These are phyloP conservation scores for Vespertilio murinus DNA, from an alignment of 2,797 vertebrate genomes.

Conservation along the genomic window DNA sequence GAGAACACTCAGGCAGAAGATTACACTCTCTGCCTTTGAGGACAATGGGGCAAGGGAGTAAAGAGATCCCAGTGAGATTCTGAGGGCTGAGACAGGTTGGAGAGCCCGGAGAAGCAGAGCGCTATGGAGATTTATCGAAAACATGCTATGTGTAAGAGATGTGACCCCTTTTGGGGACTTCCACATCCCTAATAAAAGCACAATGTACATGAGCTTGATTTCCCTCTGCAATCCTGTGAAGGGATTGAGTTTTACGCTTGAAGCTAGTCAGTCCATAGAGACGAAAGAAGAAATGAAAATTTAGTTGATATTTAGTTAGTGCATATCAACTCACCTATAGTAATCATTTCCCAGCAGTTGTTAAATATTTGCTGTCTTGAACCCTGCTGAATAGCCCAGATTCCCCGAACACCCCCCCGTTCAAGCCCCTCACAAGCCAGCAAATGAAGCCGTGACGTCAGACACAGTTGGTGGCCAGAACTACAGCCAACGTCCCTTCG, in stretches of 20 bases:
- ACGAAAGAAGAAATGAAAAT: neutral
- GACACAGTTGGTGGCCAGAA: neutral
- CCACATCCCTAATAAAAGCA: neutral
- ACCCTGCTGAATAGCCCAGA: neutral
- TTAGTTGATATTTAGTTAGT: neutral
- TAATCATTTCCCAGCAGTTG: neutral
- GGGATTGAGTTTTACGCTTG: neutral
- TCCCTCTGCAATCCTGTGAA: neutral
- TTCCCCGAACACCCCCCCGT: accelerated
- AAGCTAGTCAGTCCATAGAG: neutral
- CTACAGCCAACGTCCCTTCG: neutral
- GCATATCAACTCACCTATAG: neutral
- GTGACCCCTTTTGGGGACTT: neutral
- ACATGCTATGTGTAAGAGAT: neutral
- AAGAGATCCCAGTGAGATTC: neutral
- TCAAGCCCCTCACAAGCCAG: neutral
- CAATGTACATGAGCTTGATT: neutral
- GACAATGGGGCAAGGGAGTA: neutral
- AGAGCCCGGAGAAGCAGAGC: neutral
- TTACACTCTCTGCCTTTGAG: neutral
- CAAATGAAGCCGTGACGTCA: neutral
- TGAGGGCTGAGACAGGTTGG: neutral
- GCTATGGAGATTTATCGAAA: neutral
- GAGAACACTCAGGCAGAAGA: neutral
- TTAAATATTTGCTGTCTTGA: neutral